phyloP scores from a whole-genome alignment of 2,113 vertebrate species.

The Ciconia maguari region DNA sequence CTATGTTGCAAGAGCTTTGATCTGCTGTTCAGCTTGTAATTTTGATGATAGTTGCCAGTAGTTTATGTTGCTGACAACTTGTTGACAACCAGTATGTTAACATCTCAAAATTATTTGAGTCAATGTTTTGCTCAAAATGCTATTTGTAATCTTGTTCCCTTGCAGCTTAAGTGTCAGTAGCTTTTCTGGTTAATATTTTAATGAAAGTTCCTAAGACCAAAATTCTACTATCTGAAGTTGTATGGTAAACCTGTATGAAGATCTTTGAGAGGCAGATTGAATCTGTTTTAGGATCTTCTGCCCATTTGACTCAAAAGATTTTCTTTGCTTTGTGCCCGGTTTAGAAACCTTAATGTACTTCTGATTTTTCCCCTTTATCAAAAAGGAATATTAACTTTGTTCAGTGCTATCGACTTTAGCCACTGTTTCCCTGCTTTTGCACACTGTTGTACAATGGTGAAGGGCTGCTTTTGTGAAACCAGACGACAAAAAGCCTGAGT shows the following conservation, averaged over 20 bases:
- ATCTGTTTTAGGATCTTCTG: background rate
- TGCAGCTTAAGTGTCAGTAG: background rate
- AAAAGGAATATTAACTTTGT: background rate
- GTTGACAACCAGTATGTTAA: constrained; percentile 19
- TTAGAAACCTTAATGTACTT: background rate
- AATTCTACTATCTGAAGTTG: background rate
- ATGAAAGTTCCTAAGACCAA: background rate
- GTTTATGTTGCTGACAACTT: constrained; percentile 27
- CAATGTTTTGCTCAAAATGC: background rate
- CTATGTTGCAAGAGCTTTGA: background rate
- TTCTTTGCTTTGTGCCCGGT: background rate
- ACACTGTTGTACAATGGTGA: background rate
- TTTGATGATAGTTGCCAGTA: background rate
- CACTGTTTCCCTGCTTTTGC: background rate
- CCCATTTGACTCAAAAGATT: background rate
- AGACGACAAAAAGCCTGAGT: background rate
- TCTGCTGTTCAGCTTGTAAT: background rate
- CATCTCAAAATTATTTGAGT: background rate
- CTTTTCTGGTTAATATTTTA: background rate
- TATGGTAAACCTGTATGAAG: background rate
- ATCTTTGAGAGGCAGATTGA: background rate
- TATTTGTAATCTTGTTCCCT: background rate
- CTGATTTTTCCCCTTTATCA: background rate
- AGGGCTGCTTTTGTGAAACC: background rate
- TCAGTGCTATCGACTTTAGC: background rate